Base-by-base conservation (phyloP, 2,113 vertebrate species). In the Strigops habroptila region DNA sequence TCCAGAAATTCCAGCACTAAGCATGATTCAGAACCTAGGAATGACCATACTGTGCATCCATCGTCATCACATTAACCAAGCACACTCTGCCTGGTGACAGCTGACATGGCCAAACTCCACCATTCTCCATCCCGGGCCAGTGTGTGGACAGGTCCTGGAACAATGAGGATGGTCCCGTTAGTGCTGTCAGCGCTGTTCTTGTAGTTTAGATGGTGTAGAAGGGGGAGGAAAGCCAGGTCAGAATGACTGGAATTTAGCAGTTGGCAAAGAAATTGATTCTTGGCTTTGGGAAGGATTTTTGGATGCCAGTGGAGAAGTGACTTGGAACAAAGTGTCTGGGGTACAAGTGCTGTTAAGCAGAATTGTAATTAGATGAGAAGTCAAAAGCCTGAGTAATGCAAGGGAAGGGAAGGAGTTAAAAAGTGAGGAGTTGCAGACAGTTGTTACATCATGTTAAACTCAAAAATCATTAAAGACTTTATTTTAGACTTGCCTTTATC, bases 1-100 rank as follows among this genome's bases (percentile, higher is more conserved):
- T 30, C n/a, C 31, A 48, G 46, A 60, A 75, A 30, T 65, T 63
- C 44, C 19, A 55, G 51, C 57, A 31, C 17, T 30, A 18, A 75
- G 11, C 37, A 9, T 5, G 16, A 8, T 37, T 48, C 67, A 53
- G 39, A 37, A 27, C 28, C 46, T 17, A 3, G 14, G 18, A 27
- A 18, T 0, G 5, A 16, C 51, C 27, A 5, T 5, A n/a, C n/a
- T 77, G 44, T 22, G 8, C 6, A 0, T 41, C 12, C 10, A 0
- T 28, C 3, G 0, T 67, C 39, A 6, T 6, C 18, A 4, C 39
- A 49, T 41, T 14, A n/a, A 39, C 30, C 15, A 8, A n/a, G 25
- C 18, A 12, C 14, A 0, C 18, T 24, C 21, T 25, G 22, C 35
- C 4, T 37, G 33, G 33, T 31, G 31, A 25, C 25, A 31, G 16